phyloP scores from a whole-genome alignment of 1,140 invertebrate genomes.

The Bilobella aurantiaca region DNA sequence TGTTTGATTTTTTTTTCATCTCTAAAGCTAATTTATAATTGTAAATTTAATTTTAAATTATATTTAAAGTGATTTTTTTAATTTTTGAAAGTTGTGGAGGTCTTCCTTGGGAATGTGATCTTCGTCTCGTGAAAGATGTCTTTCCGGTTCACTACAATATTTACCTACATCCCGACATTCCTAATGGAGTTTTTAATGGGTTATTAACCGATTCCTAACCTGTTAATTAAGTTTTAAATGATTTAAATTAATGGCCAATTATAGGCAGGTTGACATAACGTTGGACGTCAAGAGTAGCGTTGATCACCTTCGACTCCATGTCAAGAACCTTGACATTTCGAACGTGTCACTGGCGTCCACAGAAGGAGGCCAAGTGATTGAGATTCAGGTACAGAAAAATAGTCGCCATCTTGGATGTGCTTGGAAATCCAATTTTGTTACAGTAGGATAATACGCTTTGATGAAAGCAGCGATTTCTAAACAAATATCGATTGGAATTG shows the following conservation, averaged over 20 bases:
- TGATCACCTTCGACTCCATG: slow-evolving; percentile 42
- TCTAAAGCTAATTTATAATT: too few species aligned
- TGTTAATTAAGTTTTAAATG: not conserved
- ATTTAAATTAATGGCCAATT: not conserved
- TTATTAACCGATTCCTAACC: not conserved
- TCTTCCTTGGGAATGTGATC: slow-evolving; percentile 37
- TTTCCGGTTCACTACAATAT: slow-evolving; percentile 53
- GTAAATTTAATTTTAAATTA: too few species aligned
- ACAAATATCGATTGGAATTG: not conserved
- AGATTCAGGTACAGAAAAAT: not conserved
- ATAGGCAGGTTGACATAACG: slow-evolving; percentile 15
- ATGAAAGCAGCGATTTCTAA: too few species aligned
- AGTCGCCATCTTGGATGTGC: too few species aligned
- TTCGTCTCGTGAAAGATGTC: slow-evolving; percentile 55
- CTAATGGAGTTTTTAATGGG: slow-evolving; percentile 40
- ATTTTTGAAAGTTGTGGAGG: slow-evolving; percentile 18
- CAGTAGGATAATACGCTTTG: too few species aligned
- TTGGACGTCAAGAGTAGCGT: slow-evolving; percentile 36
- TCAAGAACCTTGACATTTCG: slow-evolving; percentile 37
- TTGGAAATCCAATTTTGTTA: too few species aligned
- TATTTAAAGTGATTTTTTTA: too few species aligned
- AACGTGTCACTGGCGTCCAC: not conserved
- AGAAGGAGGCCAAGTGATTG: not conserved
- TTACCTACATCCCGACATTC: slow-evolving; percentile 43
- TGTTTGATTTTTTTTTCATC: too few species aligned